These are phyloP conservation scores for Anodontia alba DNA, from an alignment of 2,888 invertebrate species.

Conservation along the genomic window DNA sequence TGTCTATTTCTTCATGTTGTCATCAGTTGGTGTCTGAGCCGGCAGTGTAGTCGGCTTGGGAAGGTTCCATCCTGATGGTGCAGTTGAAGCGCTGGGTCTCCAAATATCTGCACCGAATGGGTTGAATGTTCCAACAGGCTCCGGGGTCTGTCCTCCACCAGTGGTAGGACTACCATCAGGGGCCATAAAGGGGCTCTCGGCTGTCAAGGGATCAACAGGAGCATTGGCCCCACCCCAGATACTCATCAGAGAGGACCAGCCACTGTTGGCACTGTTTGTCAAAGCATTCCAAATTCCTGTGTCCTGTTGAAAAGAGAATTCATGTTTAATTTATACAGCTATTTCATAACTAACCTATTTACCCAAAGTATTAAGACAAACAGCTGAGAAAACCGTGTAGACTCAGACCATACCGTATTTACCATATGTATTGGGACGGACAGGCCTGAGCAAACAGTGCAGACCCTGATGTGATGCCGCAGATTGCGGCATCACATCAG, in stretches of 20 bases:
- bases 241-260: conserved; percentile 77
- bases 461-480: no score
- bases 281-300: conserved; percentile 77
- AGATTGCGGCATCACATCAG: no score
- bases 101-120: conserved; percentile 80
- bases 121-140: conserved; percentile 69
- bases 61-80: conserved; percentile 63
- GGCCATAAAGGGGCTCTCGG: conserved; percentile 35
- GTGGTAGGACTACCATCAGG: conserved; percentile 41
- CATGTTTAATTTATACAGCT: background rate
- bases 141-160: conserved; percentile 37
- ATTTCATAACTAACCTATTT: background rate
- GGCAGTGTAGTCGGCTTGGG: conserved; percentile 41
- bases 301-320: conserved; percentile 26
- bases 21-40: background rate
- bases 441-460: no score
- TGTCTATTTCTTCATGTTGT: conserved; percentile 12
- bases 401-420: background rate
- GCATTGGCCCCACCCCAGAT: conserved; percentile 70
- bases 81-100: conserved; percentile 71
- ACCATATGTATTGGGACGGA: no score
- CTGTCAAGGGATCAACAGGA: conserved; percentile 34
- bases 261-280: conserved; percentile 76
- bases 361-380: no score
- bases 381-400: background rate